phyloP scores from a whole-genome alignment of 2,113 vertebrate genomes.

The Brienomyrus brachyistius region DNA sequence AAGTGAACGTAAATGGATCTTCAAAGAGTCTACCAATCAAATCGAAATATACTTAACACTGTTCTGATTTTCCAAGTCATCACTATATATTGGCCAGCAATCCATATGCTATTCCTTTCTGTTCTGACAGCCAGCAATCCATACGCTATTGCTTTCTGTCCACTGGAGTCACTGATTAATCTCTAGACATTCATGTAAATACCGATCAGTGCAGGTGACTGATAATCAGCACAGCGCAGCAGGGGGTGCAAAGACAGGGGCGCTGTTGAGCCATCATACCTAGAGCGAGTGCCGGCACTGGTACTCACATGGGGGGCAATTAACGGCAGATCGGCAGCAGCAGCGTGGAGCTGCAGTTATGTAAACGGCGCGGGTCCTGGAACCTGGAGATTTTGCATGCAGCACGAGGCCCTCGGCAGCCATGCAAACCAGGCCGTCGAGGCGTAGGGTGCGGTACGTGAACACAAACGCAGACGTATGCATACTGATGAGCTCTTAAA shows the following conservation, averaged over 20 bases:
- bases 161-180: background rate
- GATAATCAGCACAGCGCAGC: background rate
- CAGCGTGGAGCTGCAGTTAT: slow-evolving; percentile 62
- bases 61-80: background rate
- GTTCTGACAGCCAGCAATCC: background rate
- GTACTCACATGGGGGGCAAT: slow-evolving; percentile 28
- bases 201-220: background rate
- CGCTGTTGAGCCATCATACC: background rate
- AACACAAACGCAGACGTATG: slow-evolving; percentile 6
- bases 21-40: background rate
- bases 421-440: slow-evolving; percentile 52
- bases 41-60: background rate
- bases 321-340: slow-evolving; percentile 55
- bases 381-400: slow-evolving; percentile 63
- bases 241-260: background rate
- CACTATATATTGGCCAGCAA: background rate
- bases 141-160: background rate
- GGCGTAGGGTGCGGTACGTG: background rate
- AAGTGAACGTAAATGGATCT: background rate
- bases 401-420: slow-evolving; percentile 49
- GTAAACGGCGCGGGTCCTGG: slow-evolving; percentile 57
- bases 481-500: background rate
- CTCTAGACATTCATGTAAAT: background rate
- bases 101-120: background rate
- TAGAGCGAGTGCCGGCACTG: background rate